Percentiles rank a stretch among this genome's conserved stretches.
phyloP scores from a whole-genome alignment of 64 coral and sea anemone genomes.

The Pachyseris speciosa region DNA sequence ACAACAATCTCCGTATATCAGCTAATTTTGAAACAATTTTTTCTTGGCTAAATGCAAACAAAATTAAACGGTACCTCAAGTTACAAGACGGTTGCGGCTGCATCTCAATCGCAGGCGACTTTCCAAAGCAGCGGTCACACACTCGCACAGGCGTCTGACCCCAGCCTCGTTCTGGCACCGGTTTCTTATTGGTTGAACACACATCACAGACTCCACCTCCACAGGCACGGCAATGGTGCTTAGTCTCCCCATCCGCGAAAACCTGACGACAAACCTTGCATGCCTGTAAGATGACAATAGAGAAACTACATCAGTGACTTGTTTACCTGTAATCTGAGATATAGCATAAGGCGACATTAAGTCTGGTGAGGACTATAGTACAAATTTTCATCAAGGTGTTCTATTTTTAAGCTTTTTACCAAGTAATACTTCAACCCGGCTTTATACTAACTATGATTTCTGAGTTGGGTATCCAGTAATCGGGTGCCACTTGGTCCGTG shows the following conservation, averaged over 20 bases:
- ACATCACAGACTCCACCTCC: slow-evolving; percentile 90
- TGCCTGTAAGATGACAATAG: slow-evolving; percentile 48
- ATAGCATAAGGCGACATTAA: too few relatives aligned
- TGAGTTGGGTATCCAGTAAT: slow-evolving; percentile 94
- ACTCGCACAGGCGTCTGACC: slow-evolving; percentile 86
- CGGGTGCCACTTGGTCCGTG: slow-evolving; percentile 88
- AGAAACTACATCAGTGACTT: background rate
- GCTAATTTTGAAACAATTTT: too few relatives aligned
- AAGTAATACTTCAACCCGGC: background rate
- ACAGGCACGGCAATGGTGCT: slow-evolving; percentile 98
- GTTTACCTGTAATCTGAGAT: too few relatives aligned
- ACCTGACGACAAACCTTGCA: slow-evolving; percentile 75
- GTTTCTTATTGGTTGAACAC: slow-evolving; percentile 88
- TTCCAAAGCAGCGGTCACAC: slow-evolving; percentile 82
- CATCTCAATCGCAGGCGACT: slow-evolving; percentile 23
- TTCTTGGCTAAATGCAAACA: too few relatives aligned
- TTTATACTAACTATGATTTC: slow-evolving; percentile 73
- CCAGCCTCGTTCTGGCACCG: slow-evolving; percentile 95
- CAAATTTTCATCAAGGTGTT: background rate
- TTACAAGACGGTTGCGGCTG: slow-evolving; percentile 58
- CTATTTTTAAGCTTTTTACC: background rate
- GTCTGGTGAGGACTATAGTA: too few relatives aligned
- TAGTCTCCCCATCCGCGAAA: slow-evolving; percentile 73
- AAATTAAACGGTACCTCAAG: slow-evolving; percentile 49
- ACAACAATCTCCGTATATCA: too few relatives aligned